phyloP scores from a whole-genome alignment of 2,888 invertebrate genomes.

The Rhogogaster chlorosoma region DNA sequence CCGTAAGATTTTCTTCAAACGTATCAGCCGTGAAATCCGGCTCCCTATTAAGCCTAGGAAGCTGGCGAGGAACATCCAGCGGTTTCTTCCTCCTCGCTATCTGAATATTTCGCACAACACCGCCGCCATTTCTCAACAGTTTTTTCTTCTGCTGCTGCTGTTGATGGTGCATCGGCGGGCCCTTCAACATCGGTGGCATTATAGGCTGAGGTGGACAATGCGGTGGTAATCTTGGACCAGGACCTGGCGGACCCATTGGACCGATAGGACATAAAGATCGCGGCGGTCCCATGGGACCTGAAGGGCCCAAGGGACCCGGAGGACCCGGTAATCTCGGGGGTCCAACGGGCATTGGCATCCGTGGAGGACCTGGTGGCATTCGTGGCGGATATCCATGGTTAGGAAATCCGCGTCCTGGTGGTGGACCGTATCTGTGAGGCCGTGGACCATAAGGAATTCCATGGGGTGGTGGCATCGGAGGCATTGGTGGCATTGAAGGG shows the following conservation, averaged over 20 bases:
- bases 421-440: constrained; percentile 55
- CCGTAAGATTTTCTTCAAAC: constrained; percentile 70
- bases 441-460: constrained; percentile 42
- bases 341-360: constrained; percentile 56
- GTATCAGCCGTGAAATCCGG: constrained; percentile 71
- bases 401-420: constrained; percentile 57
- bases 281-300: constrained; percentile 55
- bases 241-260: constrained; percentile 56
- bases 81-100: constrained; percentile 52
- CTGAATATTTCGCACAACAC: constrained; percentile 26
- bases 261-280: constrained; percentile 46
- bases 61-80: constrained; percentile 23
- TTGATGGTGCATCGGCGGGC: constrained; percentile 53
- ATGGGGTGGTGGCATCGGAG: constrained; percentile 53
- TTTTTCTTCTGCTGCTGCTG: neutral
- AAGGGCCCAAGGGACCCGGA: constrained; percentile 47
- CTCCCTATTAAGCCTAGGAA: constrained; percentile 58
- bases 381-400: constrained; percentile 52
- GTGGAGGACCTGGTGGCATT: constrained; percentile 58
- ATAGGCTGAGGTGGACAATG: constrained; percentile 52
- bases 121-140: neutral
- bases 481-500: constrained; percentile 46
- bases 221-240: constrained; percentile 54
- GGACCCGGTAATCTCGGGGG: constrained; percentile 53
- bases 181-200: constrained; percentile 61